Conservation (phyloP, 2,888 invertebrate genomes). For the Coelogynopora nodosa region DNA sequence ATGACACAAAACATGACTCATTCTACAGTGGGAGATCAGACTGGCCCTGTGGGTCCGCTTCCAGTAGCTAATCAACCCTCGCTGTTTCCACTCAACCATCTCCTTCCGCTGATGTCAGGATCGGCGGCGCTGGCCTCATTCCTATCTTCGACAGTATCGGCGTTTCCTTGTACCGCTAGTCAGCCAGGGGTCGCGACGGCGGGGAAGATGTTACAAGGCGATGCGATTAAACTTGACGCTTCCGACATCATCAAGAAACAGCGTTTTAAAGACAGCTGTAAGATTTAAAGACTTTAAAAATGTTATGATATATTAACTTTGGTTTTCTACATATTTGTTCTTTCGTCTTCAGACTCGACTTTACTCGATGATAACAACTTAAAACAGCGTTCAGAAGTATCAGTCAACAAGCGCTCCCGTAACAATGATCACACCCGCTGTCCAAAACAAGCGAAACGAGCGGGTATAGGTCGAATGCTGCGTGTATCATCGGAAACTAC, state of each 20-base stretch:
- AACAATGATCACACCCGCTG: neutral
- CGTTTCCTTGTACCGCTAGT: neutral
- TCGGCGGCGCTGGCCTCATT: neutral
- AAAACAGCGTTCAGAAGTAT: neutral
- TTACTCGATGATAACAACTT: too few relatives aligned
- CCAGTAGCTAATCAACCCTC: neutral
- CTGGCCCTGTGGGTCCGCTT: conserved; percentile 11
- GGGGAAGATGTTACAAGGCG: neutral
- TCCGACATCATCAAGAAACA: neutral
- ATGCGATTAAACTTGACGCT: neutral
- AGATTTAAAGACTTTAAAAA: too few relatives aligned
- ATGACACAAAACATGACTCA: too few relatives aligned
- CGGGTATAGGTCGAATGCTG: neutral
- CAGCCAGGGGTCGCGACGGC: neutral
- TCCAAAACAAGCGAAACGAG: neutral
- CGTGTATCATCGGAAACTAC: neutral
- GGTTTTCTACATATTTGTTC: too few relatives aligned
- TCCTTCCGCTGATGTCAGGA: neutral
- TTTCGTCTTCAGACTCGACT: neutral
- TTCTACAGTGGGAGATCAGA: neutral
- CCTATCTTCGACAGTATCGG: neutral
- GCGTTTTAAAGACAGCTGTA: neutral
- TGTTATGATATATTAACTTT: too few relatives aligned
- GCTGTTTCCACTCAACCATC: neutral
- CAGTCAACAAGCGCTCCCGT: neutral